Evolutionary conservation across 2,113 vertebrate genomes (phyloP).

Genomic region (Nanorana parkeri): DNA sequence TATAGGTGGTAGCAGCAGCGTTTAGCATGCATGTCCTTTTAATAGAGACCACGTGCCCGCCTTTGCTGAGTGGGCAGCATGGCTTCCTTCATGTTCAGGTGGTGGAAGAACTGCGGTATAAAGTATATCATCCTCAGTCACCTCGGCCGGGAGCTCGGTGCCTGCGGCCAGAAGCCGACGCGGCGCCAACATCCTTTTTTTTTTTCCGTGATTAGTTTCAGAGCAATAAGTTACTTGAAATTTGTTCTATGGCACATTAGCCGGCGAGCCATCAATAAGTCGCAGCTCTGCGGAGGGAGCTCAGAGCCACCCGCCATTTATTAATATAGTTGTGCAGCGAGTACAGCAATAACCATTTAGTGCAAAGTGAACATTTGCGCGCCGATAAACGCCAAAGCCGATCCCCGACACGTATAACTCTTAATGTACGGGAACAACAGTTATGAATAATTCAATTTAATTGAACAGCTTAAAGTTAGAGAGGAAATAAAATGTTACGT

Average conservation of each 20-base stretch:
- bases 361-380: conserved; percentile 37
- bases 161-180: neutral
- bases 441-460: conserved; percentile 50
- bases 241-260: conserved; percentile 23
- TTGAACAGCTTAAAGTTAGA: conserved; percentile 15
- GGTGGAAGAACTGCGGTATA: no score
- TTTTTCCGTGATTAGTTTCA: conserved; percentile 10
- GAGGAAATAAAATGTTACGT: conserved; percentile 10
- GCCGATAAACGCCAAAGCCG: conserved; percentile 29
- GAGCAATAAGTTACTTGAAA: neutral
- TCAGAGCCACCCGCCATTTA: neutral
- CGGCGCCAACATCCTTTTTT: neutral
- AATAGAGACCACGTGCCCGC: no score
- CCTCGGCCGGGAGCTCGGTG: neutral
- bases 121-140: no score
- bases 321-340: conserved; percentile 6
- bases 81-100: no score
- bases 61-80: no score
- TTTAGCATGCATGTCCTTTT: no score
- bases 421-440: conserved; percentile 31
- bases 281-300: neutral
- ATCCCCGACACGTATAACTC: conserved; percentile 4
- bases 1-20: no score
- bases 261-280: neutral
- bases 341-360: conserved; percentile 44